These are phyloP conservation scores for Scotopteryx bipunctaria DNA, from an alignment of 2,888 invertebrate species.

Conservation along the genomic window DNA sequence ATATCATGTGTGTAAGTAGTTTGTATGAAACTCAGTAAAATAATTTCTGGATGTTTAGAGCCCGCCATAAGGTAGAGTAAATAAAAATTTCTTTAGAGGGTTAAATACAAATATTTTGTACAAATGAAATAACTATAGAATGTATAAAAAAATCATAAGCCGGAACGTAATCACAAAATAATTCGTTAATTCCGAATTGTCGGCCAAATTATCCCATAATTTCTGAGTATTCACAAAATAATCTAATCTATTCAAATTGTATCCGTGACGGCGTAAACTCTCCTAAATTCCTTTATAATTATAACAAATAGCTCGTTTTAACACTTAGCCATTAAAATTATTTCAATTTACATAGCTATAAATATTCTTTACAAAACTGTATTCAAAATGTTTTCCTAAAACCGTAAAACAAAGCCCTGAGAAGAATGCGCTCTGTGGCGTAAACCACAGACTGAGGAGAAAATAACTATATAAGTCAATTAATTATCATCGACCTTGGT, in stretches of 20 bases:
- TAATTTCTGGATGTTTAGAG: too few relatives aligned
- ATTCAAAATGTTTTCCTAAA: conserved; percentile 22
- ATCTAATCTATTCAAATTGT: conserved; percentile 36
- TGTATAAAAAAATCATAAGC: background rate
- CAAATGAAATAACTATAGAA: too few relatives aligned
- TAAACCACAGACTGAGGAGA: too few relatives aligned
- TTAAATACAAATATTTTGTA: too few relatives aligned
- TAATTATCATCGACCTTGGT: too few relatives aligned
- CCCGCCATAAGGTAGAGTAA: too few relatives aligned
- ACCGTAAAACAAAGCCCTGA: background rate
- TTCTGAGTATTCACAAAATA: conserved; percentile 24
- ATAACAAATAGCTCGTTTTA: conserved; percentile 37
- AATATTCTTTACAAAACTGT: conserved; percentile 29
- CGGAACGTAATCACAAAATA: conserved; percentile 18
- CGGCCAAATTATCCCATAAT: conserved; percentile 16
- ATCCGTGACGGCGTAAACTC: conserved; percentile 26
- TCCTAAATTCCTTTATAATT: conserved; percentile 36
- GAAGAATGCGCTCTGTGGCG: too few relatives aligned
- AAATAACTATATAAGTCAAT: too few relatives aligned
- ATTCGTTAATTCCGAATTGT: too few relatives aligned
- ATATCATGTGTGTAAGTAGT: too few relatives aligned
- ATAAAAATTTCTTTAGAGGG: too few relatives aligned
- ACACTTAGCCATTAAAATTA: conserved; percentile 27
- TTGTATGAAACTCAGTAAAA: too few relatives aligned
- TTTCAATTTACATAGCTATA: conserved; percentile 35